Base-by-base conservation (phyloP, 2,888 invertebrate species). In the Dasypogon diadema region DNA sequence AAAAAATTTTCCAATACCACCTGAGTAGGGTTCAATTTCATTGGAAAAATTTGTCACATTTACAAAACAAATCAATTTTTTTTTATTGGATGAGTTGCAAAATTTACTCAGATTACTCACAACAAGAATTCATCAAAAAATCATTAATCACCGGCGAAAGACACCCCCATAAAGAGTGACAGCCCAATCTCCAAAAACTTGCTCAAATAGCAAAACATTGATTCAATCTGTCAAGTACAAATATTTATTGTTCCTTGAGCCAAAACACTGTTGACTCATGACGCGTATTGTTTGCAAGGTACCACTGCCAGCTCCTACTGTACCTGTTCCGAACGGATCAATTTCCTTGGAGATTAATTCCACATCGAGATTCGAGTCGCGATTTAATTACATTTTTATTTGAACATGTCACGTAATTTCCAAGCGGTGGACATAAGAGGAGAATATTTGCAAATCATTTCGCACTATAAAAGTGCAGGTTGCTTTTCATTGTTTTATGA, bases 241-340 rank as follows among this genome's bases (percentile, higher is more conserved):
- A 65, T 65, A 65, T 65, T 65, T 65, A 22, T 65, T 65, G 26
- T 42, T 65, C 56, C 56, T 51, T 16, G 37, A 65, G 46, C 48
- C 48, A 46, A 65, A 65, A 65, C 65, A 65, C 4, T 22, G 6
- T 46, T 65, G 65, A 46, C 46, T 65, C 46, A 65, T 12, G 8
- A 12, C 26, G 5, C 6, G 46, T 14, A 65, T 65, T 65, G 46
- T 65, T 65, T 42, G 65, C 24, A n/a, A n/a, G 24, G 42, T 42
- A 3, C 12, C n/a, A 42, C 42, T 12, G 8, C 42, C 8, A 12
- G 10, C 2, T 3, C 42, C 3, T 6, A 12, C 12, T 12, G 42
- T 42, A 42, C 10, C 12, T 42, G 42, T 42, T 46, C 8, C 14
- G 24, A 46, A 14, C 14, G 48, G 46, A 46, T 46, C 37, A 65